These are phyloP conservation scores for Trogon melanurus DNA, from an alignment of 2,113 vertebrate genomes.

Conservation along the genomic window DNA sequence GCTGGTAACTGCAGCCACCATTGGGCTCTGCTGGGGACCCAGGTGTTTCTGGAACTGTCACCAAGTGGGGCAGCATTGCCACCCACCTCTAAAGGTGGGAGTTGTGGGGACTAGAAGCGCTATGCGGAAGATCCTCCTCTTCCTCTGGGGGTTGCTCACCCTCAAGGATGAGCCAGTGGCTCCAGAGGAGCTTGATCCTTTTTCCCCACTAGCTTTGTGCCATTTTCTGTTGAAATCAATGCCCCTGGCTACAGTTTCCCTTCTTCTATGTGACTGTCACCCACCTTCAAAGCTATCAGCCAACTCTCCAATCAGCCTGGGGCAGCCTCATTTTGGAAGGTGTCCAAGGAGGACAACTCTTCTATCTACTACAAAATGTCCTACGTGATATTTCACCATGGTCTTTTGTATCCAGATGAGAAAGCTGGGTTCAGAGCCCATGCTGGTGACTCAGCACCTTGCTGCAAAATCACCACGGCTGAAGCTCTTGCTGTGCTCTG, in stretches of 20 bases:
- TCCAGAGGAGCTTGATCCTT: not conserved
- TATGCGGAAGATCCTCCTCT: not conserved
- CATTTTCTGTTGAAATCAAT: not conserved
- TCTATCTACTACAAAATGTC: not conserved
- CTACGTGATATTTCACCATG: rapidly evolving
- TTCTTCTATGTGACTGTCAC: not conserved
- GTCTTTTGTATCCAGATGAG: rapidly evolving
- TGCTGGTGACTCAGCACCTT: not conserved
- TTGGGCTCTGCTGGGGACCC: rapidly evolving
- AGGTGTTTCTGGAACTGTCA: not conserved
- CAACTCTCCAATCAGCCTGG: rapidly evolving
- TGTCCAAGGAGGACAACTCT: not conserved
- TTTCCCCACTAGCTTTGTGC: not conserved
- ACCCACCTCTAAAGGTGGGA: not conserved
- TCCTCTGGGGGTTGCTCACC: not conserved
- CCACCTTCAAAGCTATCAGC: not conserved
- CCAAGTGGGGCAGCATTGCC: not conserved
- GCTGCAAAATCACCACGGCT: rapidly evolving
- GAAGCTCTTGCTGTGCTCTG: not conserved
- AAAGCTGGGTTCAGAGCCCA: rapidly evolving
- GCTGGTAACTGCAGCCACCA: not conserved
- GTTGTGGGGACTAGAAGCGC: rapidly evolving
- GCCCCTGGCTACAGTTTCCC: not conserved
- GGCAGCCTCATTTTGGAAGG: not conserved
- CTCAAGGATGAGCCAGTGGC: rapidly evolving